Evolutionary conservation across 2,888 invertebrate genomes (phyloP).

Genomic region (Oligia fasciuncula): DNA sequence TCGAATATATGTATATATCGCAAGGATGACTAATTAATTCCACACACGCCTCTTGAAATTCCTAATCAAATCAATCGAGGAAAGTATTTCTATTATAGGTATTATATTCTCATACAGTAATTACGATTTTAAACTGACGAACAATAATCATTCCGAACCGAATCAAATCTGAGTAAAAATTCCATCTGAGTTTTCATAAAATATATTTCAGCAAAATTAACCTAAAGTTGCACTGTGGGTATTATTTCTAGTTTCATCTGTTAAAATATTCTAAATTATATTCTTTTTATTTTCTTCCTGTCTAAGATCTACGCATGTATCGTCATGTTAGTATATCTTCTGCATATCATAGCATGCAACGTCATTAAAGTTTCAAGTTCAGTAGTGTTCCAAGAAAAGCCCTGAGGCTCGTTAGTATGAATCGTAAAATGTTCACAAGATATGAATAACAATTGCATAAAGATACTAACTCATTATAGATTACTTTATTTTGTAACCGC

Average conservation of each 20-base stretch:
- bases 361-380: slow-evolving; percentile 61
- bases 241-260: background rate
- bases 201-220: background rate
- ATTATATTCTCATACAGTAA: background rate
- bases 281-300: background rate
- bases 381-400: slow-evolving; percentile 58
- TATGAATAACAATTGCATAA: slow-evolving; percentile 54
- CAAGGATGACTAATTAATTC: background rate
- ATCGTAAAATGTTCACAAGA: slow-evolving; percentile 63
- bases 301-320: background rate
- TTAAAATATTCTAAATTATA: background rate
- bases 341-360: slow-evolving; percentile 31
- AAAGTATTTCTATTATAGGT: no score
- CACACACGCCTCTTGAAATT: background rate
- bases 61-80: no score
- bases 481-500: slow-evolving; percentile 26
- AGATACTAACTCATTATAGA: slow-evolving; percentile 16
- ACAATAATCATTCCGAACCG: background rate
- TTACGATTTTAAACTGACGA: background rate
- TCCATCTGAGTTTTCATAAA: background rate
- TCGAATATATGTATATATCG: background rate
- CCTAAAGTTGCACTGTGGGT: background rate
- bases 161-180: background rate
- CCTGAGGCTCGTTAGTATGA: slow-evolving; percentile 48
- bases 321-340: background rate